A percentile compares a stretch with the other conserved stretches of the same genome.
Conservation (phyloP, 2,888 invertebrate genomes). For the Trachelus iudaicus region DNA sequence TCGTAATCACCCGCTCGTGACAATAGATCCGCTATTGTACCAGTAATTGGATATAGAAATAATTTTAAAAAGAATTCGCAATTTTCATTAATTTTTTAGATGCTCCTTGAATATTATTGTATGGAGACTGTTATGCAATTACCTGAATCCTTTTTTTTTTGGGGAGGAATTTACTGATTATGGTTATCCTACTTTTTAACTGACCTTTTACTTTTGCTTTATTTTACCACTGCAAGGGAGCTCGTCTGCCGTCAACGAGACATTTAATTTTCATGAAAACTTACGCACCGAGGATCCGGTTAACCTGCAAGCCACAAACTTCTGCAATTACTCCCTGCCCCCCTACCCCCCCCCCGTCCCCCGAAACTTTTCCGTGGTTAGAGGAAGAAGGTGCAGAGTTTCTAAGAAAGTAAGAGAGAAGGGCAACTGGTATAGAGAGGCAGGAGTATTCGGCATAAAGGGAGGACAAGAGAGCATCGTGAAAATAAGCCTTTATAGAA, state of each 20-base stretch:
- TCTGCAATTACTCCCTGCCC: background rate
- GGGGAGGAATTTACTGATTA: background rate
- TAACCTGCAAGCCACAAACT: background rate
- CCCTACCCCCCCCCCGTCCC: background rate
- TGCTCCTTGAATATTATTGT: background rate
- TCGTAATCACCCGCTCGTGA: background rate
- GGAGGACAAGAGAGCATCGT: background rate
- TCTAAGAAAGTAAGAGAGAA: background rate
- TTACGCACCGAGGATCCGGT: constrained; percentile 9
- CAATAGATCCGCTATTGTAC: background rate
- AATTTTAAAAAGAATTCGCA: too few relatives aligned
- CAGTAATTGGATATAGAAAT: background rate
- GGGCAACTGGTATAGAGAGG: background rate
- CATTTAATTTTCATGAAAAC: constrained; percentile 35
- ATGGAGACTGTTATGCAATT: background rate
- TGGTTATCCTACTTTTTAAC: background rate
- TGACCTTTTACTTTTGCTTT: background rate
- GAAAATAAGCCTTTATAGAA: background rate
- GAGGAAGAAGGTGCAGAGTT: background rate
- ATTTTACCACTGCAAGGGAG: background rate
- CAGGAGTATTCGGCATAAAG: background rate
- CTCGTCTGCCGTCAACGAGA: background rate
- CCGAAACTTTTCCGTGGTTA: background rate
- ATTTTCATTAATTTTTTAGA: background rate
- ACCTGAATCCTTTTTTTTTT: background rate